A percentile compares a stretch with the other conserved stretches of the same genome.
Evolutionary conservation across 2,888 invertebrate species (phyloP).

Genomic region (Ormyrus pomaceus): DNA sequence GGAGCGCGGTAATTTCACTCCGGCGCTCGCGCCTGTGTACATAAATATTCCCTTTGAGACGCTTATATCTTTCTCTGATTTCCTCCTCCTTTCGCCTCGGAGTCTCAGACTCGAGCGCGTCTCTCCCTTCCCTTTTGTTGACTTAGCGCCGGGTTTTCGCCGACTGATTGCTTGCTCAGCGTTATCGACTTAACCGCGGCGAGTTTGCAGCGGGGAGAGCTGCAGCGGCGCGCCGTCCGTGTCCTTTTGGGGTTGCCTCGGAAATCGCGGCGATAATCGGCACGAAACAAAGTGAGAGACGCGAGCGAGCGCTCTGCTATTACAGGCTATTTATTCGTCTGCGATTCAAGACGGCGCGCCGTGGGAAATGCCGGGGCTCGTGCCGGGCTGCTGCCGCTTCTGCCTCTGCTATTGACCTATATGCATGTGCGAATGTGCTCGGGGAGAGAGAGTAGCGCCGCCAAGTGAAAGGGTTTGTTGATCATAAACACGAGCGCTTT

Average conservation of each 20-base stretch:
- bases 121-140: slow-evolving; percentile 7
- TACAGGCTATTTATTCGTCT: too few species aligned
- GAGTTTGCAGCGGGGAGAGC: not conserved
- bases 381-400: too few species aligned
- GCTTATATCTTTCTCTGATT: slow-evolving; percentile 23
- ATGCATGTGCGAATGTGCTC: too few species aligned
- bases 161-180: slow-evolving; percentile 50
- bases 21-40: not conserved
- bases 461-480: not conserved
- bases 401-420: too few species aligned
- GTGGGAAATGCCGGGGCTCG: too few species aligned
- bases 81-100: not conserved
- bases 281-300: slow-evolving; percentile 19
- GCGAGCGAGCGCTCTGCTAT: not conserved
- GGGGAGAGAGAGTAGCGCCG: not conserved
- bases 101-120: not conserved
- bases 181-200: slow-evolving; percentile 43
- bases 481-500: not conserved
- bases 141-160: slow-evolving; percentile 30
- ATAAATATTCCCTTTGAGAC: slow-evolving; percentile 49
- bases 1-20: not conserved
- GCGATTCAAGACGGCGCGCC: too few species aligned
- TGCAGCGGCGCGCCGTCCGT: not conserved
- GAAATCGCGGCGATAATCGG: slow-evolving; percentile 13
- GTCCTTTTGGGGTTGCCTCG: too few species aligned